Conservation (phyloP, 2,797 vertebrate genomes). For the Aulostomus chinensis region DNA sequence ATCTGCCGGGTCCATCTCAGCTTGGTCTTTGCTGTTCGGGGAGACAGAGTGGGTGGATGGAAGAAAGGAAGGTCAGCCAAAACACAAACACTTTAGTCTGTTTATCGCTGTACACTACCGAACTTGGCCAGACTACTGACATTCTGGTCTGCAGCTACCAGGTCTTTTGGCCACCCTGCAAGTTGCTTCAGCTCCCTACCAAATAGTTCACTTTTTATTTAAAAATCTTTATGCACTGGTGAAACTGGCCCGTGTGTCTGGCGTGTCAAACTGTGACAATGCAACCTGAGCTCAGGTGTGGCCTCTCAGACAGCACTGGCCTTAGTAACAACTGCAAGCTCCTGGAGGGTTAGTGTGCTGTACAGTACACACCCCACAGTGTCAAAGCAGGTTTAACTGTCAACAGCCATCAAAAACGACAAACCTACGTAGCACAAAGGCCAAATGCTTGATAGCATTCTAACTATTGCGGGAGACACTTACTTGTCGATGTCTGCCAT, state of each 20-base stretch:
- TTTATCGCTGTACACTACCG: background rate
- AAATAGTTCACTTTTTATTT: no score
- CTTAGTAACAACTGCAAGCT: conserved; percentile 8
- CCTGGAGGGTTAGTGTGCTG: no score
- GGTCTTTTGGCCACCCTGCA: background rate
- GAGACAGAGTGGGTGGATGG: conserved; percentile 1
- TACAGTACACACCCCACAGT: no score
- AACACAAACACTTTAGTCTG: background rate
- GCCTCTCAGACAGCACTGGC: background rate
- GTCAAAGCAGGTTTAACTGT: no score
- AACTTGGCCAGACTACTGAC: background rate
- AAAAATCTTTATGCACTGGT: no score
- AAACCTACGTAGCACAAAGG: no score
- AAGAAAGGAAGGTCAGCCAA: conserved; percentile 26
- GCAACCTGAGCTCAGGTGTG: background rate
- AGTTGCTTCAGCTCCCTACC: no score
- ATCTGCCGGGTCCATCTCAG: conserved; percentile 96
- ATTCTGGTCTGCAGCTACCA: background rate
- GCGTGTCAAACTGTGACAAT: background rate
- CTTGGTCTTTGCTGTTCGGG: conserved; percentile 90
- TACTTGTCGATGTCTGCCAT: conserved; percentile 99
- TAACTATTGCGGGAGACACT: conserved; percentile 65
- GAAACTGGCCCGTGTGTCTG: background rate
- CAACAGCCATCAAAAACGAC: no score
- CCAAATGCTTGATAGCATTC: background rate